Conservation (phyloP, 2,888 invertebrate genomes). For the Cordilura impudica region DNA sequence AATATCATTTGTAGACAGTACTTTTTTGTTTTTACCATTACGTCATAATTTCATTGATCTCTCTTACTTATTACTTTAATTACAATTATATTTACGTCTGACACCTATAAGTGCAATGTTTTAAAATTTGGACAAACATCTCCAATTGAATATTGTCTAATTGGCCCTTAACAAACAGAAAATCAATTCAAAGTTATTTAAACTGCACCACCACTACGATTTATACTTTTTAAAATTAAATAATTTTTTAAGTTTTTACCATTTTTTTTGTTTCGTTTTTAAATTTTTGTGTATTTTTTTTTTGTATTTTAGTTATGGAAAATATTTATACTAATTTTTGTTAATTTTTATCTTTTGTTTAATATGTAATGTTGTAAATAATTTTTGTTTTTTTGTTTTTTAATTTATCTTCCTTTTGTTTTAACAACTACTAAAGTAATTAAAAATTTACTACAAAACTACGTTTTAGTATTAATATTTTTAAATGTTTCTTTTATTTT, state of each 20-base stretch:
- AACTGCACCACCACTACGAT: conserved; percentile 24
- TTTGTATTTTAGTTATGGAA: conserved; percentile 51
- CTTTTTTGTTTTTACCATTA: too few species aligned
- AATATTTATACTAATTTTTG: conserved; percentile 53
- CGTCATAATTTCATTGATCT: too few species aligned
- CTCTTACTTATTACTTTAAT: too few species aligned
- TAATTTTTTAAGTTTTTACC: conserved; percentile 39
- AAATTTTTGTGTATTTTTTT: conserved; percentile 34
- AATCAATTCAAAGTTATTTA: too few species aligned
- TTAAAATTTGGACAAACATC: too few species aligned
- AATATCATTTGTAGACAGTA: too few species aligned
- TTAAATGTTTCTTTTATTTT: conserved; percentile 36
- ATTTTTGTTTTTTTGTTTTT: conserved; percentile 37
- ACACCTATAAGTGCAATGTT: too few species aligned
- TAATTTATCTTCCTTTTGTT: conserved; percentile 10
- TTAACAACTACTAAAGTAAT: conserved; percentile 63
- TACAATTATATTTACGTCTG: too few species aligned
- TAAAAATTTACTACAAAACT: conserved; percentile 63
- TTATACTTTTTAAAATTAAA: conserved; percentile 10
- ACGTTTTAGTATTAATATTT: conserved; percentile 58
- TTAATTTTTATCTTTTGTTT: conserved; percentile 29
- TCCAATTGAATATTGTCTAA: too few species aligned
- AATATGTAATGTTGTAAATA: conserved; percentile 60
- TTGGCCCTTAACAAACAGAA: too few species aligned
- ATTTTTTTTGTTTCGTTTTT: conserved; percentile 36